Evolutionary conservation across 2,113 vertebrate species (phyloP), one percentile per base, ranked within the genome.

Genomic region (Petrocephalus zakoni): DNA sequence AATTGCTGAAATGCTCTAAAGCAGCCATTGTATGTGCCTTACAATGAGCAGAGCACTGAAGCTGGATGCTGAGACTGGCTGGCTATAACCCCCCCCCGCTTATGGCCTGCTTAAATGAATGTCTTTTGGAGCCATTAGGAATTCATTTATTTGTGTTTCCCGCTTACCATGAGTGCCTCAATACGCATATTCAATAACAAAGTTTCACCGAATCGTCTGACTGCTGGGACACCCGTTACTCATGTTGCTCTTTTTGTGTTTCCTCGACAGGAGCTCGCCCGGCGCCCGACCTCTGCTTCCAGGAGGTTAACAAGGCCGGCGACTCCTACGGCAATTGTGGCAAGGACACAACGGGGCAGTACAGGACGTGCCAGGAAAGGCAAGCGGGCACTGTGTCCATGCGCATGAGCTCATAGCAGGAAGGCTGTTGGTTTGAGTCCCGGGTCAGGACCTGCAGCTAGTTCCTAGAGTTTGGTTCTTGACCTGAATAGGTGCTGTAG

Each of bases 311-410:
- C 21, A 93, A 93, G 11, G 98, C 98, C 0, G 98, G 98, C 7
- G 97, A 99, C 94, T 91, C 95, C 88, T 99, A 94, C 0, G 98
- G 98, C 17, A 99, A 99, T 95, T 99, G 98, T 88, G 98, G 98
- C 56, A 99, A 97, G 93, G 97, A 99, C 93, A 90, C 95, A 68
- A 90, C 95, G 0, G 97, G 98, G 37, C 94, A 94, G 88, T 97
- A 98, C 95, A 97, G 93, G 94, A 96, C 95, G 87, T 99, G 98
- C 90, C 95, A 92, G 55, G 93, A 93, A 25, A 97, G 97, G 98
- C 99, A 93, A 94, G 53, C 29, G 52, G 51, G 6, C 22, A 9
- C 25, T 6, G 72, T 17, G 72, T 22, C 82, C 21, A 17, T 58
- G 47, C 52, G 42, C 1, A 2, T 42, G 72, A 78, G 34, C 29